phyloP scores from a whole-genome alignment of 1,140 invertebrate species.

The Phortica variegata region DNA sequence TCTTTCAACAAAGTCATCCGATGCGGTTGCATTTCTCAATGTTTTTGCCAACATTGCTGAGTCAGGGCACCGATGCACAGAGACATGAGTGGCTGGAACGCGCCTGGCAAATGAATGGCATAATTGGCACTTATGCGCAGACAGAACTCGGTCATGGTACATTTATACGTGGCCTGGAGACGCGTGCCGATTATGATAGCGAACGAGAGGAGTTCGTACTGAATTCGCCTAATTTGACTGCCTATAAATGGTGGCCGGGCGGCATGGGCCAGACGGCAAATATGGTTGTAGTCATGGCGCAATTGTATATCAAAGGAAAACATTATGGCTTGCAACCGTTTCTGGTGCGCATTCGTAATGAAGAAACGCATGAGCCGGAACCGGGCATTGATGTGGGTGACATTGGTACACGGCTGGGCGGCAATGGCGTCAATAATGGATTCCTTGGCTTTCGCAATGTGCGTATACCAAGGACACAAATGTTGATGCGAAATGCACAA shows the following conservation, averaged over 20 bases:
- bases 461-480: conserved; percentile 80
- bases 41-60: conserved; percentile 88
- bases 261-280: conserved; percentile 91
- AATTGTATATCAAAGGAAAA: conserved; percentile 79
- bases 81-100: conserved; percentile 79
- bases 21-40: conserved; percentile 81
- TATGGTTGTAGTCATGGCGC: conserved; percentile 85
- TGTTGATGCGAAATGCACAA: conserved; percentile 92
- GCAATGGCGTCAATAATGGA: conserved; percentile 88
- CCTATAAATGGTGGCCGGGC: conserved; percentile 81
- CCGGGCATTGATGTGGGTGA: conserved; percentile 89
- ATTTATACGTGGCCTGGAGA: conserved; percentile 87
- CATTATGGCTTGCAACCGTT: conserved; percentile 90
- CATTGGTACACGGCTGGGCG: conserved; percentile 89
- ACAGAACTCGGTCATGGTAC: conserved; percentile 94
- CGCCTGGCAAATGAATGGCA: conserved; percentile 73
- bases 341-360: conserved; percentile 85
- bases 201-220: conserved; percentile 82
- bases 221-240: conserved; percentile 81
- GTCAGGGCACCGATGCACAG: conserved; percentile 81
- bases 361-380: conserved; percentile 82
- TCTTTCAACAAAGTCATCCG: conserved; percentile 80
- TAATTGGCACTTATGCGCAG: conserved; percentile 93
- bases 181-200: conserved; percentile 85
- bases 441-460: conserved; percentile 83